Evolutionary conservation across 2,888 invertebrate genomes (phyloP).

Genomic region (Eupeodes luniger): DNA sequence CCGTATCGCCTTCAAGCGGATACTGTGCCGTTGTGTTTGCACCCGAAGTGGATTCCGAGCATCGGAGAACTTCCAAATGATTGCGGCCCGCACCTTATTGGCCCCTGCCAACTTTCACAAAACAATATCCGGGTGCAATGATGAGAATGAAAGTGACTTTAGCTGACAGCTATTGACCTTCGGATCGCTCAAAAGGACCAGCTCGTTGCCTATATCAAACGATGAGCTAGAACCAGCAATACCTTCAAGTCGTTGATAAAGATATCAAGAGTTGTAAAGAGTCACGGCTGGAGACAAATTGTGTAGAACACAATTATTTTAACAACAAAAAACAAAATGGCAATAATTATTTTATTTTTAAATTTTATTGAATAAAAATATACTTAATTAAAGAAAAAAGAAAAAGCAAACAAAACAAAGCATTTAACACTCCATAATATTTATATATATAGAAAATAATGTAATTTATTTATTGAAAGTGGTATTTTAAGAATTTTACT

Average conservation of each 20-base stretch:
- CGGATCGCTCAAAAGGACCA: slow-evolving; percentile 79
- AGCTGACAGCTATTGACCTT: slow-evolving; percentile 82
- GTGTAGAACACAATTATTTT: slow-evolving; percentile 21
- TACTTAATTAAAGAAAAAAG: slow-evolving; percentile 5
- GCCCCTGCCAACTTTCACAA: slow-evolving; percentile 84
- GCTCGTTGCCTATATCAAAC: slow-evolving; percentile 78
- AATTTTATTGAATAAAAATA: not conserved
- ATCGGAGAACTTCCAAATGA: slow-evolving; percentile 84
- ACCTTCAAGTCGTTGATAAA: slow-evolving; percentile 34
- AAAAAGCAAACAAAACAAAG: slow-evolving; percentile 29
- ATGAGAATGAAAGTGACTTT: slow-evolving; percentile 82
- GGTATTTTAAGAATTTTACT: slow-evolving; percentile 46
- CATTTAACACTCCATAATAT: slow-evolving; percentile 52
- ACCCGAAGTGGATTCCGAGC: slow-evolving; percentile 84
- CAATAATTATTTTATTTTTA: slow-evolving; percentile 68
- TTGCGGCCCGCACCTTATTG: slow-evolving; percentile 82
- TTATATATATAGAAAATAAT: slow-evolving; percentile 19
- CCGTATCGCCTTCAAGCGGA: slow-evolving; percentile 96
- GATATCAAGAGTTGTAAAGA: not conserved
- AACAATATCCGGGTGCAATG: slow-evolving; percentile 83
- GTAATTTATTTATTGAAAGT: slow-evolving; percentile 32
- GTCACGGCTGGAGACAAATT: not conserved
- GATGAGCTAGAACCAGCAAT: slow-evolving; percentile 48
- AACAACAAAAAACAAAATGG: slow-evolving; percentile 54
- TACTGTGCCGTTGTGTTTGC: slow-evolving; percentile 94